A percentile compares a stretch with the other conserved stretches of the same genome.
Conservation (phyloP, 2,888 invertebrate species). For the Erannis defoliaria region DNA sequence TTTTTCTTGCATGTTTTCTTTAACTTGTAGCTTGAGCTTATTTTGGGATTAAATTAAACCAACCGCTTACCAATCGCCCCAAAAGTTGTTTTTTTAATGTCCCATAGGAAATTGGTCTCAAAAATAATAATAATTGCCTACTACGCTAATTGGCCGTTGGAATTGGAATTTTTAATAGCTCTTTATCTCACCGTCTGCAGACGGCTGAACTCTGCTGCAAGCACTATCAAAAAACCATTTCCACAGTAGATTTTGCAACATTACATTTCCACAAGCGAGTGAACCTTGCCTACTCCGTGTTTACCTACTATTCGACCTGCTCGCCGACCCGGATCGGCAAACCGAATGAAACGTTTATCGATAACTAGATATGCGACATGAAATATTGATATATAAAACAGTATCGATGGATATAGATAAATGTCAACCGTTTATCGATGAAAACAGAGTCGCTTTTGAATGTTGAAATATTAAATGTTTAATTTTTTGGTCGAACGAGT, state of each 20-base stretch:
- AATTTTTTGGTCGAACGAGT: background rate
- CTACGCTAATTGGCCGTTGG: too few relatives aligned
- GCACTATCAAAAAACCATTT: background rate
- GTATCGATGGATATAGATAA: background rate
- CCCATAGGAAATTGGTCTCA: too few relatives aligned
- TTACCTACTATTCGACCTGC: conserved; percentile 2
- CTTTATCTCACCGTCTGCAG: too few relatives aligned
- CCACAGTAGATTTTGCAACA: background rate
- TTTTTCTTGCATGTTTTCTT: too few relatives aligned
- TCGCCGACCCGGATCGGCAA: conserved; percentile 2
- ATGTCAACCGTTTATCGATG: background rate
- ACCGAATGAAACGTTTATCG: conserved; percentile 2
- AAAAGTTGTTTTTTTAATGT: too few relatives aligned
- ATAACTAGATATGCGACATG: conserved; percentile 4
- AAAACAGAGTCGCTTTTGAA: conserved; percentile 9
- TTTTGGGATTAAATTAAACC: too few relatives aligned
- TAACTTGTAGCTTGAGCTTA: too few relatives aligned
- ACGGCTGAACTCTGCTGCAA: background rate
- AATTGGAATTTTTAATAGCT: too few relatives aligned
- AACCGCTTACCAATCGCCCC: too few relatives aligned
- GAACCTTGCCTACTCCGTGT: background rate
- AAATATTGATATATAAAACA: background rate
- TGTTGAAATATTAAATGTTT: background rate
- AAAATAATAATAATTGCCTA: too few relatives aligned
- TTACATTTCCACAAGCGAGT: background rate